Percentiles rank a stretch among this genome's conserved stretches.
phyloP scores from a whole-genome alignment of 2,888 invertebrate species.

The Heteromyza rotundicornis region DNA sequence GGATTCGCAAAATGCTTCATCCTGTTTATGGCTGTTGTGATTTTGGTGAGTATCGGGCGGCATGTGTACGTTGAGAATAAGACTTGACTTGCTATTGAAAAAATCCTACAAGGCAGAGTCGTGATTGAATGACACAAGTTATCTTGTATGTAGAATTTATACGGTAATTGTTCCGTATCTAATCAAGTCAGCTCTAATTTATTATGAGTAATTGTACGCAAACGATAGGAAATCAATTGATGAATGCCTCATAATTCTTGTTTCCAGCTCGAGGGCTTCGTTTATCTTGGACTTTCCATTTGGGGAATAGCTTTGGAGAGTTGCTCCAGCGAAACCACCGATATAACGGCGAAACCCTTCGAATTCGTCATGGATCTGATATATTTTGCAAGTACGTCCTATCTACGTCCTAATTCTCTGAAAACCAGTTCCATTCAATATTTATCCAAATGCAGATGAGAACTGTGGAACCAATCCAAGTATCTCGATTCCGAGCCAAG shows the following conservation, averaged over 20 bases:
- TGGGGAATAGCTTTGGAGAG: constrained; percentile 49
- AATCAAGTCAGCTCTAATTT: too few species aligned
- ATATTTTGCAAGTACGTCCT: constrained; percentile 49
- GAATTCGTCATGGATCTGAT: constrained; percentile 51
- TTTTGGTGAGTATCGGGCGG: constrained; percentile 46
- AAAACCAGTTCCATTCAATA: not conserved
- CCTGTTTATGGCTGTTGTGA: constrained; percentile 54
- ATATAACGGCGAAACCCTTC: constrained; percentile 43
- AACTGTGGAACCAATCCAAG: constrained; percentile 42
- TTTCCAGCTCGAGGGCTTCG: constrained; percentile 50
- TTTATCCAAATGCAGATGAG: constrained; percentile 35
- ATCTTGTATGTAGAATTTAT: too few species aligned
- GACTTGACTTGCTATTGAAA: too few species aligned
- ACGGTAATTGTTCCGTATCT: too few species aligned
- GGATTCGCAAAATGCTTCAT: constrained; percentile 58
- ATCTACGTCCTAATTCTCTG: not conserved
- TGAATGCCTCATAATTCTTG: constrained; percentile 4
- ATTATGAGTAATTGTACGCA: not conserved
- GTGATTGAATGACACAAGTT: too few species aligned
- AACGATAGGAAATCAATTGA: too few species aligned
- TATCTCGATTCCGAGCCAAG: constrained; percentile 4
- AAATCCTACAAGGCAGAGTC: too few species aligned
- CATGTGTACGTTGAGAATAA: too few species aligned
- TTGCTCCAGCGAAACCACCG: constrained; percentile 38
- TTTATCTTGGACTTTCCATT: constrained; percentile 49